Percentiles rank a stretch among this genome's conserved stretches.
Conservation (phyloP, 2,797 vertebrate genomes). For the Podarcis siculus region DNA sequence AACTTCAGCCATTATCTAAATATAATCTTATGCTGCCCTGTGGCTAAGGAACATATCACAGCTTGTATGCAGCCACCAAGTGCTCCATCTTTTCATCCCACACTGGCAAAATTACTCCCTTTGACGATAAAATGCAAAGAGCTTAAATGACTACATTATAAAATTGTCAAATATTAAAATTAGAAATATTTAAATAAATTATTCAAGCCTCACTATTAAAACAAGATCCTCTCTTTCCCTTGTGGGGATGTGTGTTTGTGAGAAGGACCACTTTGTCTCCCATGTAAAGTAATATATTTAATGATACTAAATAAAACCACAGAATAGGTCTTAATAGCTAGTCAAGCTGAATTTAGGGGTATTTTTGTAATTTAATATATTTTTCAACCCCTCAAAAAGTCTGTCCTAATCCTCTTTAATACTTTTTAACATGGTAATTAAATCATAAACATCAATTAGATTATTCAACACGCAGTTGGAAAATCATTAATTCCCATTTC, state of each 20-base stretch:
- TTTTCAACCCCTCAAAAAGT: conserved; percentile 60
- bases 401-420: conserved; percentile 52
- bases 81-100: background rate
- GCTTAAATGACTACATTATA: background rate
- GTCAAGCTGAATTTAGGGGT: conserved; percentile 57
- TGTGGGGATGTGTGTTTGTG: background rate
- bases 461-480: conserved; percentile 69
- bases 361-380: conserved; percentile 57
- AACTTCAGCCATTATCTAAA: background rate
- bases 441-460: conserved; percentile 79
- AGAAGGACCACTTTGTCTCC: conserved; percentile 13
- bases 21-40: background rate
- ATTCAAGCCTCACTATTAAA: background rate
- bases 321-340: conserved; percentile 55
- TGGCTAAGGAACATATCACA: background rate
- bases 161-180: background rate
- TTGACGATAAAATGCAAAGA: background rate
- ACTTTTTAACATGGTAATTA: conserved; percentile 68
- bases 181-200: background rate
- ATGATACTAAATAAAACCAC: conserved; percentile 46
- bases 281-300: conserved; percentile 30
- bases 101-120: background rate
- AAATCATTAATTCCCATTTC: conserved; percentile 77
- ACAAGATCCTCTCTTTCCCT: background rate
- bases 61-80: background rate